Percentiles rank a stretch among this genome's conserved stretches.
These are phyloP conservation scores for Monarcha castaneiventris DNA, from an alignment of 2,113 vertebrate species.

Conservation along the genomic window DNA sequence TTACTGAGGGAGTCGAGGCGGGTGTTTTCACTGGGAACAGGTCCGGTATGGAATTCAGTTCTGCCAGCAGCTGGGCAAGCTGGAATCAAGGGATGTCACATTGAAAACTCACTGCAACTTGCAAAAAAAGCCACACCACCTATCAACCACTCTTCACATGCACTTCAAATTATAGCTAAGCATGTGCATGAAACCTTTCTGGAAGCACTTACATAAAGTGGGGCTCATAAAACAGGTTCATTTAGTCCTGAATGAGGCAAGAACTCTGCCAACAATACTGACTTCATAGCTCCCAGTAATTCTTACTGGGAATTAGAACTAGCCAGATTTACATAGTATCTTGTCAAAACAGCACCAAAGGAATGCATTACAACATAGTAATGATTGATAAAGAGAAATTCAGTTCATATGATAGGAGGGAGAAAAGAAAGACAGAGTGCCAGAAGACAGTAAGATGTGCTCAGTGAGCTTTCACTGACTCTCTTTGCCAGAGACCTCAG, in stretches of 20 bases:
- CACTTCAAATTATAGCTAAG: neutral
- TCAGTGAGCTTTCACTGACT: neutral
- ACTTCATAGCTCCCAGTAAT: neutral
- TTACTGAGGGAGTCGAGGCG: slow-evolving; percentile 74
- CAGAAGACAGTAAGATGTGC: neutral
- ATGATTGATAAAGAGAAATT: rapidly evolving
- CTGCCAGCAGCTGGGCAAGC: slow-evolving; percentile 91
- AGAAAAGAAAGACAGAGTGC: neutral
- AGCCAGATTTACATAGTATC: neutral
- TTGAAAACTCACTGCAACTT: neutral
- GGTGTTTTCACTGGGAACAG: slow-evolving; percentile 77
- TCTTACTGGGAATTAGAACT: neutral
- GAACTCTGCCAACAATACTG: neutral
- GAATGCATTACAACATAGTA: neutral
- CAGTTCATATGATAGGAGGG: neutral
- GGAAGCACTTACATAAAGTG: neutral
- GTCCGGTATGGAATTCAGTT: slow-evolving; percentile 85
- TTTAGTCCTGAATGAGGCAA: neutral
- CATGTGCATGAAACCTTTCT: neutral
- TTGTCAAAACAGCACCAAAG: neutral
- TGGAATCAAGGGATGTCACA: slow-evolving; percentile 55
- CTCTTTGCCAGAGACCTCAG: neutral
- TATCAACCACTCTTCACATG: neutral
- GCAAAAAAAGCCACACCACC: neutral
- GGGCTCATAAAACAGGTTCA: neutral